A percentile compares a stretch with the other conserved stretches of the same genome.
phyloP scores from a whole-genome alignment of 2,797 vertebrate species.

The Rhabdophis nuchalis region DNA sequence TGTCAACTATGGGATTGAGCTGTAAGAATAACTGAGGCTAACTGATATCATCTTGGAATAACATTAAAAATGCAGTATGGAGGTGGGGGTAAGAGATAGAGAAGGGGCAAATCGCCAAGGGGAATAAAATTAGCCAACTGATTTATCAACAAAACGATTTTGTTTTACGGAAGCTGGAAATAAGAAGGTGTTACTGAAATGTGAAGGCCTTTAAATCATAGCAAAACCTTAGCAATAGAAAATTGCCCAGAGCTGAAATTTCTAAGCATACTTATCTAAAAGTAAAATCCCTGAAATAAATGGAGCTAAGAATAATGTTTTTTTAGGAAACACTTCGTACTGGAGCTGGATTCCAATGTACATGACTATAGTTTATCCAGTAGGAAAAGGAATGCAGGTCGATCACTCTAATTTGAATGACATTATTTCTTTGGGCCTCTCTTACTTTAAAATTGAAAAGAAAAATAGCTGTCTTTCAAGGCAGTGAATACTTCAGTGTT shows the following conservation, averaged over 20 bases:
- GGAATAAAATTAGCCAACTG: slow-evolving; percentile 20
- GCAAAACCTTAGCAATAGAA: slow-evolving; percentile 21
- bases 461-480: slow-evolving; percentile 1
- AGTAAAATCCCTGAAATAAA: background rate
- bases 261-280: background rate
- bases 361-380: background rate
- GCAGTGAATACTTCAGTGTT: background rate
- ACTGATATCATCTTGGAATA: slow-evolving; percentile 15
- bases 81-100: background rate
- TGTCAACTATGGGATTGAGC: background rate
- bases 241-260: slow-evolving; percentile 8
- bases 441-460: background rate
- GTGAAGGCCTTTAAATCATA: slow-evolving; percentile 34
- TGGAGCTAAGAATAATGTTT: background rate
- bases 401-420: background rate
- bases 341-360: background rate
- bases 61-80: slow-evolving; percentile 11
- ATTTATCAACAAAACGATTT: slow-evolving; percentile 46
- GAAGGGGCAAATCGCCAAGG: slow-evolving; percentile 7
- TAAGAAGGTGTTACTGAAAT: slow-evolving; percentile 38
- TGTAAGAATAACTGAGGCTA: slow-evolving; percentile 19
- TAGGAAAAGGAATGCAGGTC: background rate
- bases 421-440: background rate
- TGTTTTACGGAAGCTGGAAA: slow-evolving; percentile 34
- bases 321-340: background rate